These are phyloP conservation scores for Liparis tanakae DNA, from an alignment of 2,797 vertebrate genomes.

Conservation along the genomic window DNA sequence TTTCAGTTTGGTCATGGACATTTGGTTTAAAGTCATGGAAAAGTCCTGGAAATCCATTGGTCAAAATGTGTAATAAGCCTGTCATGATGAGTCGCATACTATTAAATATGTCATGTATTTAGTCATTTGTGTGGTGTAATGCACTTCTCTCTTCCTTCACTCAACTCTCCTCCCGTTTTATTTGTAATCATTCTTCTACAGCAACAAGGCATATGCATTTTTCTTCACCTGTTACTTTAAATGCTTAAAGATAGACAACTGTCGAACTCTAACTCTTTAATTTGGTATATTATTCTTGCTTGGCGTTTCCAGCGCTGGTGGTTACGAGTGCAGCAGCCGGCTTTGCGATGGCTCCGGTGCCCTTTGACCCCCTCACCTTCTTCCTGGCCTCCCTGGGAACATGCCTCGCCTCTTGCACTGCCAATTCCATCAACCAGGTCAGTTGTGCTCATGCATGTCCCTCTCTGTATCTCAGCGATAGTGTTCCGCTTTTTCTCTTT, in stretches of 20 bases:
- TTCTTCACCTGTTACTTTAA: neutral
- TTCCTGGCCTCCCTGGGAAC: conserved; percentile 90
- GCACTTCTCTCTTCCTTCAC: neutral
- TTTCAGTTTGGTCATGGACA: too few relatives aligned
- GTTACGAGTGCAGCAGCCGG: conserved; percentile 92
- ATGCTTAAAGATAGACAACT: neutral
- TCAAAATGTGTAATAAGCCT: too few relatives aligned
- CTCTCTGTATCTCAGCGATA: neutral
- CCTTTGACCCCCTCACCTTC: conserved; percentile 90
- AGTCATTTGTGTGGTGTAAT: neutral
- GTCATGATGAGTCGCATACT: too few relatives aligned
- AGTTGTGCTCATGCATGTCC: conserved; percentile 60
- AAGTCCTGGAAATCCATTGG: too few relatives aligned
- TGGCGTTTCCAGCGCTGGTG: conserved; percentile 88
- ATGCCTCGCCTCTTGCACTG: conserved; percentile 90
- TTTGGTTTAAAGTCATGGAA: too few relatives aligned
- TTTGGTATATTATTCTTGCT: conserved; percentile 1
- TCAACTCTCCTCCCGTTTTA: neutral
- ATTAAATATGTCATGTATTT: too few relatives aligned
- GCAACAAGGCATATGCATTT: neutral
- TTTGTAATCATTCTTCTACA: neutral
- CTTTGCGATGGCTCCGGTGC: conserved; percentile 92
- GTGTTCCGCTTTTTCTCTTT: neutral
- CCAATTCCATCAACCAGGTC: conserved; percentile 98
- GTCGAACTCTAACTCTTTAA: neutral